Conservation (phyloP, 2,888 invertebrate genomes). For the Calephelis perditalis region DNA sequence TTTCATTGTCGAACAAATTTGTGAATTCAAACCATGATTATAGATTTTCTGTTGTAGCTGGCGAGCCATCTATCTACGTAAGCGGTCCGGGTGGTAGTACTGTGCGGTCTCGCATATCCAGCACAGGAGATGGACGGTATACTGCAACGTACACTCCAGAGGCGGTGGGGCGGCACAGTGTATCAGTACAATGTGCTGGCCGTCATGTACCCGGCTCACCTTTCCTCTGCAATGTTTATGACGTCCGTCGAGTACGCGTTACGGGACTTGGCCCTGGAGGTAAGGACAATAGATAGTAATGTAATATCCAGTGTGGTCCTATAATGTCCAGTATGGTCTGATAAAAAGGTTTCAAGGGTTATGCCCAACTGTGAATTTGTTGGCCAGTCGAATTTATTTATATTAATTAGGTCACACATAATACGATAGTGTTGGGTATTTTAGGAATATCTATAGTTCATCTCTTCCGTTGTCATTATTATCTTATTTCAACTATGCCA, state of each 20-base stretch:
- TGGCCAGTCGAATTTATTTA: too few relatives aligned
- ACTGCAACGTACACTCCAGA: slow-evolving; percentile 89
- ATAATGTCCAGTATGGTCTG: too few relatives aligned
- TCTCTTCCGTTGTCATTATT: too few relatives aligned
- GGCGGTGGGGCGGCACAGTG: slow-evolving; percentile 91
- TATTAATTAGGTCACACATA: too few relatives aligned
- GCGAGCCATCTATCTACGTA: slow-evolving; percentile 84
- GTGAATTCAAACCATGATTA: neutral
- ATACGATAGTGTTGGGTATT: too few relatives aligned
- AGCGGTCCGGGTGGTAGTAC: slow-evolving; percentile 91
- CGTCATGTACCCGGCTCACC: slow-evolving; percentile 94
- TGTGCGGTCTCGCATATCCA: slow-evolving; percentile 84
- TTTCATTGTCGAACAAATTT: neutral
- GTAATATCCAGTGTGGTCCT: too few relatives aligned
- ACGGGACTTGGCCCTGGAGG: slow-evolving; percentile 79
- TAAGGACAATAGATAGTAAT: slow-evolving; percentile 26
- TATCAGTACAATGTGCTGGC: slow-evolving; percentile 89
- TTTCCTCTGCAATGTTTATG: slow-evolving; percentile 95
- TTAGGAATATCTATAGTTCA: too few relatives aligned
- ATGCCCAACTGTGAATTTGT: too few relatives aligned
- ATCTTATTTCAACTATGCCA: too few relatives aligned
- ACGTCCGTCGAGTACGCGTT: slow-evolving; percentile 89
- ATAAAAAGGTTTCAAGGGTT: too few relatives aligned
- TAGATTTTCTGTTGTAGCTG: slow-evolving; percentile 46
- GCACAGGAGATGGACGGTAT: slow-evolving; percentile 82